Evolutionary conservation across 1,140 invertebrate genomes (phyloP), one percentile per base, ranked within the genome.

Genomic region (Halesus radiatus): DNA sequence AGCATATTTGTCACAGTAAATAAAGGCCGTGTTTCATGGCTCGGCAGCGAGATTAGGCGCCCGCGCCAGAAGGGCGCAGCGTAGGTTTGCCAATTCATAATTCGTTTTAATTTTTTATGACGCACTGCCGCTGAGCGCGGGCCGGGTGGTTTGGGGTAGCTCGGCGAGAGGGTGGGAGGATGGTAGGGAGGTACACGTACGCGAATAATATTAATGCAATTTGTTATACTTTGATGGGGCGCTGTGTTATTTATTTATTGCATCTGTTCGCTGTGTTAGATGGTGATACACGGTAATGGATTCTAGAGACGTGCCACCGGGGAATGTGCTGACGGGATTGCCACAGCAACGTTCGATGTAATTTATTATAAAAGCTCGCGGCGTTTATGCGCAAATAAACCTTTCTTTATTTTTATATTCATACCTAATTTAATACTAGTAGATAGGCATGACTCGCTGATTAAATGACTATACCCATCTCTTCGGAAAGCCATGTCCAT

Each of bases 201-300:
- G 50, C 70, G 70, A 56, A 74, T 74, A 74, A 74, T 74, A 74
- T 54, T 74, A 74, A 74, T 56, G 70, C 53, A 74, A 74, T 74
- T 74, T 74, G 70, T 74, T 74, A 74, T 56, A 29, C 70, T 74
- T 53, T 74, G 70, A 54, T 56, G 50, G 50, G 50, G 53, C 23
- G 50, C 29, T 32, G 29, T 56, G 70, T 54, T 74, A 54, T 74
- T 74, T 74, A 74, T 74, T 74, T 74, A 74, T 74, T 74, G 22
- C 70, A 74, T 74, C 70, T 74, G 70, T 73, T 73, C 52, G 70
- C 50, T 50, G 70, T 68, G 37, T 68, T n/a, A 37, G 29, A 45
- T 26, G 22, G 62, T 26, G 62, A 64, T 64, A 26, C 62, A 16
- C 22, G 22, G 62, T 64, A 64, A 64, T 64, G 22, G 62, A 32